Base-by-base conservation (phyloP, 2,113 vertebrate genomes). In the Prunella fulvescens region DNA sequence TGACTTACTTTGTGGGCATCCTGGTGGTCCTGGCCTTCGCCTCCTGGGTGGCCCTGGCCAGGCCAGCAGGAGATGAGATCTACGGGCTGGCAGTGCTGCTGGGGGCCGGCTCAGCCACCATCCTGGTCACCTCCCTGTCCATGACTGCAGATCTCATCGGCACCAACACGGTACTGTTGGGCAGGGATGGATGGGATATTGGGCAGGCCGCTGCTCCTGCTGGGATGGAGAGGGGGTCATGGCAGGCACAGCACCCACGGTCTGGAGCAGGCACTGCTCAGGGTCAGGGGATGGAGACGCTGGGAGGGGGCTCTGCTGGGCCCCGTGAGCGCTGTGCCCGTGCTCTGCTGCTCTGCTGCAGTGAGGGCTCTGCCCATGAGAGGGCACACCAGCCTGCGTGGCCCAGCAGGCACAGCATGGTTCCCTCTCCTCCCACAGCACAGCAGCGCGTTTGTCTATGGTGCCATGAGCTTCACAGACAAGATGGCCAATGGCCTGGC, bases 131-230 rank as follows among this genome's bases (percentile, higher is more conserved):
- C 19, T 99, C 99, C 0, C 98, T 99, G 26, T 96, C 99, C 81
- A 99, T 99, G 99, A 99, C 99, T 0, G 99, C 99, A 0, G 99
- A 99, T 93, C 99, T 99, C 94, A 99, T 99, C 0, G 98, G 98
- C 14, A 93, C 98, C 37, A 98, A 99, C 96, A 99, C 99, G 88
- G 99, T 99, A 97, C 0, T 37, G 37, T 37, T 37, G 37, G 37
- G 37, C 37, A 37, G 37, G 37, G 37, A 37, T 37, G 37, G 37
- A 37, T 37, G 37, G 37, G 37, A 37, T 37, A 37, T 37, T 37
- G 37, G 37, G 37, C 37, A 37, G 3, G 47, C 12, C 1, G 2
- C 70, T 61, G 37, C 56, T 48, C 15, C 67, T 1, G 14, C 16
- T 1, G 3, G 17, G 18, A 10, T 2, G 14, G 35, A 12, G 20